A percentile compares a stretch with the other conserved stretches of the same genome.
These are phyloP conservation scores for Paralinhomoeus sp. DNA, from an alignment of 2,888 invertebrate species.

Conservation along the genomic window DNA sequence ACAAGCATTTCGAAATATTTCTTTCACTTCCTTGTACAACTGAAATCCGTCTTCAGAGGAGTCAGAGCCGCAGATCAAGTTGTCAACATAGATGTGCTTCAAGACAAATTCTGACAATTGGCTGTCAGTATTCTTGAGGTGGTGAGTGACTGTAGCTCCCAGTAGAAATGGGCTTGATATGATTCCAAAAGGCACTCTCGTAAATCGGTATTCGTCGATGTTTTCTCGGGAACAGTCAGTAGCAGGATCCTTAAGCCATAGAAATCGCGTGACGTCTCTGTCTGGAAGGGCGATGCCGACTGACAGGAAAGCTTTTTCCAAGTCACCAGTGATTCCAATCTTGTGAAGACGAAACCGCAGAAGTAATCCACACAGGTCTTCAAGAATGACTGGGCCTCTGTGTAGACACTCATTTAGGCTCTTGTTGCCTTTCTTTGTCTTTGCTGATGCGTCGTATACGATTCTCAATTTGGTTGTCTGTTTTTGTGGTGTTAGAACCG, in stretches of 20 bases:
- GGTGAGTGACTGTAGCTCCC: no score
- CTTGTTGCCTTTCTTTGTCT: background rate
- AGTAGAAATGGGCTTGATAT: background rate
- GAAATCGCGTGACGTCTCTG: constrained; percentile 6
- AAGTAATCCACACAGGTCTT: constrained; percentile 4
- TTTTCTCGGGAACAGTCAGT: background rate
- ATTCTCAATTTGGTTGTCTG: constrained; percentile 7
- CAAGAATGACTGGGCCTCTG: constrained; percentile 6
- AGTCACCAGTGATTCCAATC: constrained; percentile 6
- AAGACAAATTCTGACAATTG: no score
- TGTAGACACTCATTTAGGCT: constrained; percentile 9
- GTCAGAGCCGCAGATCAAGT: no score
- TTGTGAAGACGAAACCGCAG: constrained; percentile 4
- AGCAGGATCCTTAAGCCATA: background rate
- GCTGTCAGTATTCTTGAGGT: no score
- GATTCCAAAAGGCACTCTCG: background rate
- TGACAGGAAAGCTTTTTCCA: constrained; percentile 10
- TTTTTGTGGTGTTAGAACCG: constrained; percentile 6
- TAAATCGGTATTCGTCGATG: background rate
- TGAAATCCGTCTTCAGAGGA: no score
- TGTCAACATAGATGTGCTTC: no score
- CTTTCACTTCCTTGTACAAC: no score
- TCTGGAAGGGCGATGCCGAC: constrained; percentile 4
- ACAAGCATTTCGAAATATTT: no score
- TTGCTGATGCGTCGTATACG: constrained; percentile 8